Conservation (phyloP, 2,888 invertebrate species). For the Ectropis crepuscularia region DNA sequence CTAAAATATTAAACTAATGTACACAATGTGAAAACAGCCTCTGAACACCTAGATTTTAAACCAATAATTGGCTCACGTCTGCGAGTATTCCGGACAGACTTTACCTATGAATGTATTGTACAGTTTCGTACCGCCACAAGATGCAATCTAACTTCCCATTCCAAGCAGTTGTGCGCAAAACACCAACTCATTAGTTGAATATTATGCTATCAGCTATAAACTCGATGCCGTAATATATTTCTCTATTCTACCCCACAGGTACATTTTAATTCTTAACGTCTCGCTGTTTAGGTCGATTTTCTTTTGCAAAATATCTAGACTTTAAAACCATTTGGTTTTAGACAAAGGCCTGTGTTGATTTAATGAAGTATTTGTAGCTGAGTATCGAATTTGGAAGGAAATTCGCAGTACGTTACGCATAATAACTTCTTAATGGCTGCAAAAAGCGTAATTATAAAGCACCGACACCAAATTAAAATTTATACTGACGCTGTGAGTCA, state of each 20-base stretch:
- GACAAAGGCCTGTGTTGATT: slow-evolving; percentile 29
- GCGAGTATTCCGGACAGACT: neutral
- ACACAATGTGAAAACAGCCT: too few relatives aligned
- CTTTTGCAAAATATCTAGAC: neutral
- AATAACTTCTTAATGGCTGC: slow-evolving; percentile 33
- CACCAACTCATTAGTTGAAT: slow-evolving; percentile 48
- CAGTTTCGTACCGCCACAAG: slow-evolving; percentile 23
- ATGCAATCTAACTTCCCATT: slow-evolving; percentile 37
- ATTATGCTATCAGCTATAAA: slow-evolving; percentile 45
- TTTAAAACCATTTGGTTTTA: slow-evolving; percentile 18
- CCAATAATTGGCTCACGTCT: too few relatives aligned
- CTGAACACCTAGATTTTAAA: too few relatives aligned
- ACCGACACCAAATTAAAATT: neutral
- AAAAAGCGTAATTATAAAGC: slow-evolving; percentile 21
- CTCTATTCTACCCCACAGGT: slow-evolving; percentile 13
- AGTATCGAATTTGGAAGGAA: slow-evolving; percentile 39
- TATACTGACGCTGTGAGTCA: neutral
- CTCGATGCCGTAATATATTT: slow-evolving; percentile 40
- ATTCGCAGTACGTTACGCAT: slow-evolving; percentile 29
- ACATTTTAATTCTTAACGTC: slow-evolving; percentile 4
- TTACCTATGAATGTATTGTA: slow-evolving; percentile 6
- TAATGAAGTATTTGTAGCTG: slow-evolving; percentile 42
- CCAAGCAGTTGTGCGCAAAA: slow-evolving; percentile 40
- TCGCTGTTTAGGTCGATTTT: slow-evolving; percentile 1
- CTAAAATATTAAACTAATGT: too few relatives aligned